Conservation (phyloP, 2,888 invertebrate species). For the Drosophila pegasa region DNA sequence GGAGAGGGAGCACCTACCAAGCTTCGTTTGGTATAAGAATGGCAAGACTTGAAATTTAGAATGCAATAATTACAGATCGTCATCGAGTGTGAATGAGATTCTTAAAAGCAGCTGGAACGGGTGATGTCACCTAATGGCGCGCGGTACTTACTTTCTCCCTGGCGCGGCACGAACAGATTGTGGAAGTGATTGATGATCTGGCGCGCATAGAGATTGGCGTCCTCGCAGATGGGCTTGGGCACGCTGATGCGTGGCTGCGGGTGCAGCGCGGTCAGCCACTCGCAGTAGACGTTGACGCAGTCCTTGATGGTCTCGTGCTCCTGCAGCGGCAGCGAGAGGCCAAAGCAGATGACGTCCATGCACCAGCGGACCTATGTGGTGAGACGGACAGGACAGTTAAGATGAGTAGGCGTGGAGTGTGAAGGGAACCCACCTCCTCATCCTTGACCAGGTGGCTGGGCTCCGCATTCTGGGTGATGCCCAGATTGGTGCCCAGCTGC, state of each 20-base stretch:
- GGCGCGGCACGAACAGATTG: slow-evolving; percentile 96
- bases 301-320: slow-evolving; percentile 98
- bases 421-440: slow-evolving; percentile 88
- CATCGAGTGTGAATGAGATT: background rate
- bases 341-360: slow-evolving; percentile 95
- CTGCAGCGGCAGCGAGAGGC: slow-evolving; percentile 93
- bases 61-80: slow-evolving; percentile 42
- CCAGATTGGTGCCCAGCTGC: slow-evolving; percentile 87
- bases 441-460: slow-evolving; percentile 93
- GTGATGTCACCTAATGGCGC: background rate
- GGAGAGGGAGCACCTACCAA: slow-evolving; percentile 88
- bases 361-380: slow-evolving; percentile 92
- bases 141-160: slow-evolving; percentile 92
- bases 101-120: slow-evolving; percentile 2
- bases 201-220: slow-evolving; percentile 95
- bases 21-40: slow-evolving; percentile 92
- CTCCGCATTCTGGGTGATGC: slow-evolving; percentile 92
- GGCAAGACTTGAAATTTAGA: slow-evolving; percentile 92
- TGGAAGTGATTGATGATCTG: slow-evolving; percentile 97
- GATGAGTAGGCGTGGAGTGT: background rate
- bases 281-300: slow-evolving; percentile 98
- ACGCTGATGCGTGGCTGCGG: slow-evolving; percentile 94
- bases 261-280: slow-evolving; percentile 96
- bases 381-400: too few species aligned
- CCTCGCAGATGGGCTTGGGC: slow-evolving; percentile 94